Base-by-base conservation (phyloP, 2,888 invertebrate genomes). In the Synanthedon vespiformis region DNA sequence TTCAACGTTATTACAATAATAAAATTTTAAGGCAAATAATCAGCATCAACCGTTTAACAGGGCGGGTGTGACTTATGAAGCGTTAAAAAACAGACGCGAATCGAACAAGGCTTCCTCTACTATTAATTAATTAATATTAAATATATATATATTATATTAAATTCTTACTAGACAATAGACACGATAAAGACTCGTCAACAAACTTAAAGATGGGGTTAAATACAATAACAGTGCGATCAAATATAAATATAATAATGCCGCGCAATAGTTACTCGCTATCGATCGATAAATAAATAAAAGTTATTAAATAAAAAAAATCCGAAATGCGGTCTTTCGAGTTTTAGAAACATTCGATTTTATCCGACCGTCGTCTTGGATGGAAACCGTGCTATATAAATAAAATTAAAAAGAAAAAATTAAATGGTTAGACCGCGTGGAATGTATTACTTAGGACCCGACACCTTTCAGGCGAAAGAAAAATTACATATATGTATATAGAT, bases 161-260 rank as follows among this genome's bases (percentile, higher is more conserved):
- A 84, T 79, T 84, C 84, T 85, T 84, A 86, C 77, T 78, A 83
- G 77, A 80, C 80, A 85, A 81, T 84, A 85, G 82, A 84, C 81
- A 79, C 75, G 84, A 84, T 84, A 85, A 82, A 85, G 80, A 82
- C 74, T 81, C 72, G 83, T 83, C 82, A 86, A 87, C 85, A 80
- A 84, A 79, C 84, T 85, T 71, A 84, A 80, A 74, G 74, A 79
- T 82, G 76, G 34, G 34, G 10, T 34, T 34, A 34, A 6, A 74
- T 78, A 79, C 69, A 57, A 80, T 83, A 87, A 87, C 86, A 85
- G 84, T 82, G 86, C 82, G 72, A 68, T 80, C 73, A 76, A 80
- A 77, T 80, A 79, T 80, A 79, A 77, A 74, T 73, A 79, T 73
- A 74, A 22, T 22, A 27, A 72, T 75, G 80, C 79, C 72, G 77